phyloP scores from a whole-genome alignment of 1,140 invertebrate genomes.

The Ooceraea biroi region DNA sequence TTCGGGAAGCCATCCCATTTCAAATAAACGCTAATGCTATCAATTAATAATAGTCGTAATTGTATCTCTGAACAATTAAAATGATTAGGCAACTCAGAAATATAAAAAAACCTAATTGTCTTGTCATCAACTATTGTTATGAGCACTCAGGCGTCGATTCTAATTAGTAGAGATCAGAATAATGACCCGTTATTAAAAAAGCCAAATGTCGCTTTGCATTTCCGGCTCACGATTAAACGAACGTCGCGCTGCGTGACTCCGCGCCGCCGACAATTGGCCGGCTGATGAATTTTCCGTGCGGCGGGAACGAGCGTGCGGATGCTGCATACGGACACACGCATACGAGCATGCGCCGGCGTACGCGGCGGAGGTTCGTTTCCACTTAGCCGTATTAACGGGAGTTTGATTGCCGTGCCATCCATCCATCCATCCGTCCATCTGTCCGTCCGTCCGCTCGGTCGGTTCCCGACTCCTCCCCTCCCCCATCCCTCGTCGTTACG shows the following conservation, averaged over 20 bases:
- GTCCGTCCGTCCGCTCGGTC: conserved; percentile 58
- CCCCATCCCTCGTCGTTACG: background rate
- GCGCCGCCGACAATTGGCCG: conserved; percentile 40
- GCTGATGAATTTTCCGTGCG: conserved; percentile 55
- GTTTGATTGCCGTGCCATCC: conserved; percentile 78
- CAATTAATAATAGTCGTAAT: background rate
- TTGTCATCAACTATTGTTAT: background rate
- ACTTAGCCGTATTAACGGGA: conserved; percentile 79
- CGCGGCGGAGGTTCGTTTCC: conserved; percentile 71
- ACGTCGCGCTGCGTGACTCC: conserved; percentile 36
- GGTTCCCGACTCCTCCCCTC: conserved; percentile 7
- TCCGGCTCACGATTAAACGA: conserved; percentile 47
- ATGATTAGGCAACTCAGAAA: background rate
- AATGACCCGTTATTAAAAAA: conserved; percentile 22
- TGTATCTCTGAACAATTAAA: background rate
- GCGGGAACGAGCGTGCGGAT: conserved; percentile 43
- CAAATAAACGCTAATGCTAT: too few species aligned
- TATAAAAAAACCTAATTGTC: background rate
- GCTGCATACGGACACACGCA: conserved; percentile 1
- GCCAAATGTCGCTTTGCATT: conserved; percentile 20
- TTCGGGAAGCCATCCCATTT: conserved; percentile 18
- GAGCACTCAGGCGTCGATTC: background rate
- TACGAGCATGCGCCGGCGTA: conserved; percentile 44
- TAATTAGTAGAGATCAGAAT: background rate
- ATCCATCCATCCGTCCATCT: conserved; percentile 71